A percentile compares a stretch with the other conserved stretches of the same genome.
Conservation (phyloP, 1,140 invertebrate species). For the Eurosta solidaginis region DNA sequence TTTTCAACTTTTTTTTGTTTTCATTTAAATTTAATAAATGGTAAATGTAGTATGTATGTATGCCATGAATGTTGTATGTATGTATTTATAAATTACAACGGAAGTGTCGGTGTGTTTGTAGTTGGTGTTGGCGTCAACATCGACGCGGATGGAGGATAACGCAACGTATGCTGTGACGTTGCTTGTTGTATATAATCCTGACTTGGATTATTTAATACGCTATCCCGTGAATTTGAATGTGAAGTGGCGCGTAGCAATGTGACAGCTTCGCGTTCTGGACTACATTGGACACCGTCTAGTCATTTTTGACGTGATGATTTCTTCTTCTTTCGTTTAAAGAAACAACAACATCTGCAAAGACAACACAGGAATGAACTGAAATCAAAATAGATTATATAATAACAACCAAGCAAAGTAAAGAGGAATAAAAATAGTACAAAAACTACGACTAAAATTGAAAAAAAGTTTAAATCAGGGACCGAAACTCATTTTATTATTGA, state of each 20-base stretch:
- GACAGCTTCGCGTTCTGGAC: slow-evolving; percentile 70
- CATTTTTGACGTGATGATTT: slow-evolving; percentile 68
- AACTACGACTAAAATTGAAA: too few relatives aligned
- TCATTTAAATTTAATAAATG: slow-evolving; percentile 20
- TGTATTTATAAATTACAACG: slow-evolving; percentile 59
- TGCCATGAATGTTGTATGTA: slow-evolving; percentile 4
- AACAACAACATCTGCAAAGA: slow-evolving; percentile 89
- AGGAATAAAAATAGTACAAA: background rate
- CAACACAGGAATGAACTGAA: slow-evolving; percentile 29
- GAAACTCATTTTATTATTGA: too few relatives aligned
- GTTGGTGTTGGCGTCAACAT: slow-evolving; percentile 61
- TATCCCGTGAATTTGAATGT: slow-evolving; percentile 71
- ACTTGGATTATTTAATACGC: slow-evolving; percentile 64
- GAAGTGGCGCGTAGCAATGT: slow-evolving; percentile 69
- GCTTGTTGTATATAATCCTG: slow-evolving; percentile 61
- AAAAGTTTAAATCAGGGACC: too few relatives aligned
- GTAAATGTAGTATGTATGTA: slow-evolving; percentile 18
- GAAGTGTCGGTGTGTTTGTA: slow-evolving; percentile 62
- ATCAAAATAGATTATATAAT: slow-evolving; percentile 25
- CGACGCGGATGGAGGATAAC: slow-evolving; percentile 61
- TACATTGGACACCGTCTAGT: slow-evolving; percentile 62
- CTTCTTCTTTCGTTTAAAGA: slow-evolving; percentile 97
- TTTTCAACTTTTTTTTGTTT: background rate
- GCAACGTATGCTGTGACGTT: slow-evolving; percentile 60
- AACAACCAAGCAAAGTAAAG: background rate